These are phyloP conservation scores for Liparis tanakae DNA, from an alignment of 2,797 vertebrate species.

Conservation along the genomic window DNA sequence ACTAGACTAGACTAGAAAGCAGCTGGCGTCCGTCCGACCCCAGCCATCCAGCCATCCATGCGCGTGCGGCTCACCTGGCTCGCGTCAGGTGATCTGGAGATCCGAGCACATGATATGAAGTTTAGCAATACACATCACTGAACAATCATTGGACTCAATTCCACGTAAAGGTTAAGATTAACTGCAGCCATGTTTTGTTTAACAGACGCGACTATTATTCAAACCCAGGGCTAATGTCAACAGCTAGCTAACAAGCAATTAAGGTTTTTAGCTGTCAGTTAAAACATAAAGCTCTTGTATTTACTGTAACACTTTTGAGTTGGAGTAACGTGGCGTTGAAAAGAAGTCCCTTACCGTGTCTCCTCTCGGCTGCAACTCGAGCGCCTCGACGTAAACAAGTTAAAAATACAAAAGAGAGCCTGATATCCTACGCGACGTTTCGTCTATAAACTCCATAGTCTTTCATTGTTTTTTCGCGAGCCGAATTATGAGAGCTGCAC, in stretches of 20 bases:
- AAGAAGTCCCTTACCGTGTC: conserved; percentile 49
- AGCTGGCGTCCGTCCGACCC: conserved; percentile 38
- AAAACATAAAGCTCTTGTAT: background rate
- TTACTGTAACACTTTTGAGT: background rate
- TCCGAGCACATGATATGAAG: background rate
- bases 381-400: conserved; percentile 62
- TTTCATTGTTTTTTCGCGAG: background rate
- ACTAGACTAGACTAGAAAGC: conserved; percentile 42
- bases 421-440: background rate
- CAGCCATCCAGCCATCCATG: conserved; percentile 18
- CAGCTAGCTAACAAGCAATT: background rate
- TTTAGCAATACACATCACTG: background rate
- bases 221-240: background rate
- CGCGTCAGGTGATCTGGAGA: conserved; percentile 41
- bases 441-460: background rate
- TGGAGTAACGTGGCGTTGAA: background rate
- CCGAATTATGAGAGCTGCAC: accelerated
- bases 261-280: too few relatives aligned
- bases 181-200: conserved; percentile 30
- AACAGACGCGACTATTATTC: background rate
- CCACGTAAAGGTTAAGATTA: conserved; percentile 23
- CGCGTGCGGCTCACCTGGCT: conserved; percentile 56
- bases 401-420: conserved; percentile 47
- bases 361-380: conserved; percentile 39
- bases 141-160: background rate